phyloP scores from a whole-genome alignment of 2,888 invertebrate species.

The Pheosia tremula region DNA sequence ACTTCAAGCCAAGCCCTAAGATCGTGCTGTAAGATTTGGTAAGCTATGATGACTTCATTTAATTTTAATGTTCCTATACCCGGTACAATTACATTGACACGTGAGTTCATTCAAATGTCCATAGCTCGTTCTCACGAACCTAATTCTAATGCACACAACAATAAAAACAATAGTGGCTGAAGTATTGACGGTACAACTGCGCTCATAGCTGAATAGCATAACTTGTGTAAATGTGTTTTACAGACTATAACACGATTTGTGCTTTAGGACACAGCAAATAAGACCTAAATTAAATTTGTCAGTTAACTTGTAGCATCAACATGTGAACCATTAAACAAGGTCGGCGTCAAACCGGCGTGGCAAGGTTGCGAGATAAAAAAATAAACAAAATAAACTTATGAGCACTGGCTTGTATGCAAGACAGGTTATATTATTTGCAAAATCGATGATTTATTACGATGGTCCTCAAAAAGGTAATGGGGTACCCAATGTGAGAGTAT shows the following conservation, averaged over 20 bases:
- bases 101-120: slow-evolving; percentile 7
- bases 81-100: slow-evolving; percentile 15
- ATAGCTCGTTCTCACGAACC: slow-evolving; percentile 18
- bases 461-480: slow-evolving; percentile 25
- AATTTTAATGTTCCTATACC: not conserved
- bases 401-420: slow-evolving; percentile 20
- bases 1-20: not conserved
- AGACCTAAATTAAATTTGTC: slow-evolving; percentile 26
- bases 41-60: not conserved
- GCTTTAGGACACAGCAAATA: slow-evolving; percentile 30
- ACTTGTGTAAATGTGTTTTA: slow-evolving; percentile 19
- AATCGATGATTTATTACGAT: slow-evolving; percentile 33
- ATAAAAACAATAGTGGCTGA: slow-evolving; percentile 21
- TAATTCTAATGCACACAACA: not conserved
- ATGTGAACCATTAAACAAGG: slow-evolving; percentile 62
- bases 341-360: slow-evolving; percentile 52
- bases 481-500: slow-evolving; percentile 23
- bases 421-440: slow-evolving; percentile 34
- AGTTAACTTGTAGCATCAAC: slow-evolving; percentile 32
- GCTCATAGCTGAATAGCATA: slow-evolving; percentile 28
- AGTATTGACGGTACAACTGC: slow-evolving; percentile 6
- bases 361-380: slow-evolving; percentile 73
- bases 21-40: not conserved
- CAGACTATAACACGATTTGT: slow-evolving; percentile 23
- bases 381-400: slow-evolving; percentile 48